Evolutionary conservation across 2,113 vertebrate genomes (phyloP).

Genomic region (Cryptomyrus ogoouensis): DNA sequence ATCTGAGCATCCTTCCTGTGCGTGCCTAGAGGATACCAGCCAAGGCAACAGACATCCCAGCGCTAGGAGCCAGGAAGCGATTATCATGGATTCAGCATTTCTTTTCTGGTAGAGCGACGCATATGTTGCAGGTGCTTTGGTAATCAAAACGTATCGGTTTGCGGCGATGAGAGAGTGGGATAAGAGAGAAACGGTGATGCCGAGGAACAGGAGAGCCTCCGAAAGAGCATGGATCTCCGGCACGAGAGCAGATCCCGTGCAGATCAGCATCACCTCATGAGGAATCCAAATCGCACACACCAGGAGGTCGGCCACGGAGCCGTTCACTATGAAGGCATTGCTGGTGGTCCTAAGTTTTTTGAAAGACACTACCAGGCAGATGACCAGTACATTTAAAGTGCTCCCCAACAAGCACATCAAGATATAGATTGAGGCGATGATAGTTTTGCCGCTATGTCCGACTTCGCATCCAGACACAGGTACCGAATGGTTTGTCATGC

Average conservation of each 20-base stretch:
- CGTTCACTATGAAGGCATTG: conserved; percentile 81
- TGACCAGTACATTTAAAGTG: conserved; percentile 73
- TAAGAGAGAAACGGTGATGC: conserved; percentile 72
- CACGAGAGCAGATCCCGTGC: conserved; percentile 40
- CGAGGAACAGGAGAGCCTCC: conserved; percentile 68
- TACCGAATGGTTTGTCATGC: conserved; percentile 36
- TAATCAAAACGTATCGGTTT: conserved; percentile 80
- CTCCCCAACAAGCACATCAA: conserved; percentile 71
- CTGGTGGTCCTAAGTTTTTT: conserved; percentile 78
- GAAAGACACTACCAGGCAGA: conserved; percentile 76
- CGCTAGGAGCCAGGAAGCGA: conserved; percentile 68
- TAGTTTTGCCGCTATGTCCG: conserved; percentile 59
- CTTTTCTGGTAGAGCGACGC: conserved; percentile 72
- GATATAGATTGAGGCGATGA: conserved; percentile 66
- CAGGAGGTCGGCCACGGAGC: conserved; percentile 73
- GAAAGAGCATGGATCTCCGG: conserved; percentile 59
- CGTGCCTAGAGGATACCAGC: conserved; percentile 41
- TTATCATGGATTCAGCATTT: conserved; percentile 71
- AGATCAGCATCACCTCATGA: conserved; percentile 70
- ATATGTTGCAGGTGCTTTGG: conserved; percentile 73
- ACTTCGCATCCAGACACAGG: conserved; percentile 62
- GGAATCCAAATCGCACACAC: conserved; percentile 84
- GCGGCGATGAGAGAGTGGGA: conserved; percentile 80
- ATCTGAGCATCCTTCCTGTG: conserved; percentile 30
- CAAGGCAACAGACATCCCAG: conserved; percentile 65